Evolutionary conservation across 2,888 invertebrate genomes (phyloP), one percentile per base, ranked within the genome.

Genomic region (Drosophila phalerata): DNA sequence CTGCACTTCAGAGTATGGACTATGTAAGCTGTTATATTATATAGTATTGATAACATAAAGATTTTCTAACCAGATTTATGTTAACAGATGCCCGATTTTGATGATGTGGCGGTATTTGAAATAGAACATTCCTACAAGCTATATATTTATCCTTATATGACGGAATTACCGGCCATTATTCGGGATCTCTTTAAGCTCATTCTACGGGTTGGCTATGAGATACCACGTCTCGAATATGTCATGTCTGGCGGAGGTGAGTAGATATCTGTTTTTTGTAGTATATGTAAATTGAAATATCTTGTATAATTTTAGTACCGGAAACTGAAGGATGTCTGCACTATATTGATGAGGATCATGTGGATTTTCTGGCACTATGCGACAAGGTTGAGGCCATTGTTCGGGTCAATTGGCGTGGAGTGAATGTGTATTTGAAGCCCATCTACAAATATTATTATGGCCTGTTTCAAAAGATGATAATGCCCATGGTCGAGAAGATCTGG

Each of bases 371-470:
- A 2, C 74, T 93, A 2, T 93, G 93, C 69, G 77, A 77, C 0
- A 90, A 91, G 76, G 84, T 93, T 5, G 81, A 89, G 48, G 71
- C 79, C 30, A 91, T 93, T 45, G 91, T 93, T 0, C 75, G 69
- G 53, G 80, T 80, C 45, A 93, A 93, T 72, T 92, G 90, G 90
- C 83, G 77, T 1, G 93, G 93, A 4, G 91, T 92, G 0, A 90
- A 86, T 17, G 89, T 91, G 0, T 93, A 92, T 73, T 78, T 93
- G 2, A 89, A 90, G 63, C 93, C 93, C 19, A 91, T 93, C 48
- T 93, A 93, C 69, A 91, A 89, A 43, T 93, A 93, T 53, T 93
- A 93, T 62, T 92, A 90, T 58, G 88, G 90, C 1, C 58, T 93
- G 40, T 85, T 93, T 37, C 72, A 85, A 5, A 89, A 91, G 70